Base-by-base conservation (phyloP, 2,113 vertebrate genomes). In the Nannobrachium achirus region DNA sequence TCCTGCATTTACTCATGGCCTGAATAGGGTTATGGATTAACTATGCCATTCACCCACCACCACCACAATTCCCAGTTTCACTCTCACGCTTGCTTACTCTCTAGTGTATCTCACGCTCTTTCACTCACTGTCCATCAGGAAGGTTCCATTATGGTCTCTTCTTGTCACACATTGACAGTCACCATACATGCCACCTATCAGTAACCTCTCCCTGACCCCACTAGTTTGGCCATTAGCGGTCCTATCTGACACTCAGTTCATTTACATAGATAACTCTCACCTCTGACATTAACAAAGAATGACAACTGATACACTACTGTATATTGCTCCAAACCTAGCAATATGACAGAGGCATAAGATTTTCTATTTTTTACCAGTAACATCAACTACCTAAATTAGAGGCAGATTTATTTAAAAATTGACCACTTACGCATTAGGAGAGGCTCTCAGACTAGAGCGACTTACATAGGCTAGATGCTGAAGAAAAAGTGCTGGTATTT, bases 11-110 rank as follows among this genome's bases (percentile, higher is more conserved):
- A 16, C 55, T 66, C 25, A 33, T 46, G 33, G 50, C 7, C 19
- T 82, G 58, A 68, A 69, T 70, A 48, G 9, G 63, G 78, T 87
- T 87, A 69, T 76, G 82, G 75, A 85, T 91, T 84, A 80, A 80
- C 74, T 64, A 41, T 45, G 50, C 1, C 25, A 33, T 33, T 33
- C 25, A 51, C 1, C 52, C 60, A 51, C 56, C 16, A 50, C 33
- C 55, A 10, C 6, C 45, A 41, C 41, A 16, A 4, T 25, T 25
- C 55, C 42, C 64, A 57, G 40, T 16, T 61, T 53, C 48, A 13
- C 14, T 19, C 42, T 45, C 69, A 56, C 42, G 4, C 7, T 42
- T 1, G 0, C 8, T 65, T 11, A 9, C 11, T 44, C 25, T 33
- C 20, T 7, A 13, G 6, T 13, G 14, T 40, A 3, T 60, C 38